These are phyloP conservation scores for Chironomus tentans DNA, from an alignment of 2,888 invertebrate species.

Conservation along the genomic window DNA sequence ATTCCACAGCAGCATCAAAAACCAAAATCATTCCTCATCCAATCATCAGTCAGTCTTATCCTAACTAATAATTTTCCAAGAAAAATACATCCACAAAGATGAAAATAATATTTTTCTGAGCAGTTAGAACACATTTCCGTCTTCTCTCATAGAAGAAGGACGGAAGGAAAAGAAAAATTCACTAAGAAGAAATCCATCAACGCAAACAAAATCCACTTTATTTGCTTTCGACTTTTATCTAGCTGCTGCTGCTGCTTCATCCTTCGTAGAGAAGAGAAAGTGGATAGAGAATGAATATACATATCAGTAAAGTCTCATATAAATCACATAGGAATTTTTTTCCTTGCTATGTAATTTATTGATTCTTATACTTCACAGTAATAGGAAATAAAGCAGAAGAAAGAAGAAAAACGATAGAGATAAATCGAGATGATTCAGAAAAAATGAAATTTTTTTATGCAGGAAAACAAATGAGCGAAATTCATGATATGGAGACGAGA, in stretches of 20 bases:
- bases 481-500: not conserved
- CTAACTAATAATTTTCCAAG: too few species aligned
- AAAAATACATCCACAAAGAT: too few species aligned
- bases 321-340: not conserved
- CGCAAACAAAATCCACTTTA: not conserved
- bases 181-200: not conserved
- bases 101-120: too few species aligned
- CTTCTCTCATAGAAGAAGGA: too few species aligned
- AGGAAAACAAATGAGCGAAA: slow-evolving; percentile 19
- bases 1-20: too few species aligned
- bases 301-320: not conserved
- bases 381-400: not conserved
- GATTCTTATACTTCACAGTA: not conserved
- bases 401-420: not conserved
- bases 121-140: too few species aligned
- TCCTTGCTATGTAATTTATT: not conserved
- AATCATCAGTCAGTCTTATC: too few species aligned
- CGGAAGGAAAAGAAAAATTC: too few species aligned
- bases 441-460: not conserved
- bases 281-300: not conserved
- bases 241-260: too few species aligned
- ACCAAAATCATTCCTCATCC: too few species aligned
- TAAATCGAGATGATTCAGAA: slow-evolving; percentile 17
- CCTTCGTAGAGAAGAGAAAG: not conserved
- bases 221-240: not conserved